Evolutionary conservation across 2,797 vertebrate genomes (phyloP).

Genomic region (Rousettus madagascariensis): DNA sequence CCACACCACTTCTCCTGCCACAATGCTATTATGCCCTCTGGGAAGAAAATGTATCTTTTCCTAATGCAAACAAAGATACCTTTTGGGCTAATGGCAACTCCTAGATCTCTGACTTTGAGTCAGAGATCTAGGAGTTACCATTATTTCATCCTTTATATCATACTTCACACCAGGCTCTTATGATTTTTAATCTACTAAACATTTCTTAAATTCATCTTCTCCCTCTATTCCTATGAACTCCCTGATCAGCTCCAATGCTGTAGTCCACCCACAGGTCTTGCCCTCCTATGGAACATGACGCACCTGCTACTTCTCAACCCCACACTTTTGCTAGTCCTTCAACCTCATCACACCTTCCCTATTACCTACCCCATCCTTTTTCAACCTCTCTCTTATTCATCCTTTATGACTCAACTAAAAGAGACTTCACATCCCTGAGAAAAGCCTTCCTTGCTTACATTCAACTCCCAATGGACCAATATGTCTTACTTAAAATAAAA

Average conservation of each 20-base stretch:
- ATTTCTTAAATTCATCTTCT: neutral
- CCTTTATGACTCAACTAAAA: neutral
- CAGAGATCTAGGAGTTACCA: neutral
- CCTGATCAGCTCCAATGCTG: neutral
- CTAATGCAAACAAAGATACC: neutral
- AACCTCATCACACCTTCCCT: neutral
- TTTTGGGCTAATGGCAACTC: no score
- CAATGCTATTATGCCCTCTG: neutral
- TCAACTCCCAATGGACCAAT: neutral
- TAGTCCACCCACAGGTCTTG: neutral
- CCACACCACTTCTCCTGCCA: neutral
- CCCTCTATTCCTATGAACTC: neutral
- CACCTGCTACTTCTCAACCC: neutral
- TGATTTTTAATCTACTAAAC: neutral
- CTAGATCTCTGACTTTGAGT: neutral
- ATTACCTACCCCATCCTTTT: no score
- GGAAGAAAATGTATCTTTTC: neutral
- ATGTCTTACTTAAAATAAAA: neutral
- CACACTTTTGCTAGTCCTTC: neutral
- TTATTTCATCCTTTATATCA: neutral
- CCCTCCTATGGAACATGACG: neutral
- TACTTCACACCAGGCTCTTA: neutral
- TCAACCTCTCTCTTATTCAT: neutral
- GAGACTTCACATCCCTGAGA: neutral
- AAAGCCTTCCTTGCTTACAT: neutral